phyloP scores from a whole-genome alignment of 23 tunicate species.

The Diplosoma virens region DNA sequence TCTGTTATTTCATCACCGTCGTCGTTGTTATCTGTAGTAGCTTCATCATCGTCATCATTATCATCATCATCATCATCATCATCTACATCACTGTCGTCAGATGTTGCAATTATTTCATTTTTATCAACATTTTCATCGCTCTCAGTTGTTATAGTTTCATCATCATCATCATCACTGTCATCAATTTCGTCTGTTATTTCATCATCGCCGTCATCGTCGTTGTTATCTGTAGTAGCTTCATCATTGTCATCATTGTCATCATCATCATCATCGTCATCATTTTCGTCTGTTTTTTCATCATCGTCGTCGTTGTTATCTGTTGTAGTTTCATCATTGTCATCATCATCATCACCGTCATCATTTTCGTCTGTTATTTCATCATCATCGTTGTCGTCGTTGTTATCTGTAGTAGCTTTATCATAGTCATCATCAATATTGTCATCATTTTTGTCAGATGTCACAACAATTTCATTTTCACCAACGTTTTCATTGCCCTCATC shows the following conservation, averaged over 20 bases:
- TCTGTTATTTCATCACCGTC: not conserved
- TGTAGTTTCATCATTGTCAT: not conserved
- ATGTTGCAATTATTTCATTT: not conserved
- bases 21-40: not conserved
- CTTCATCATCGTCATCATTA: not conserved
- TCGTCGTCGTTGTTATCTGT: not conserved
- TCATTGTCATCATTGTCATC: not conserved
- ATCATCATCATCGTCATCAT: not conserved
- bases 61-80: not conserved
- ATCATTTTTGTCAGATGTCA: not conserved
- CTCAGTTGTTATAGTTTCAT: not conserved
- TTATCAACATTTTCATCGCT: not conserved
- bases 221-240: not conserved
- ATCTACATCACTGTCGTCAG: not conserved
- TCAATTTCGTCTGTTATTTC: not conserved
- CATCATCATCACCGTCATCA: not conserved
- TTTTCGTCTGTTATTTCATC: not conserved
- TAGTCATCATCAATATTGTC: not conserved
- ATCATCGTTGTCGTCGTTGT: not conserved
- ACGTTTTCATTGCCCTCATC: too few relatives aligned
- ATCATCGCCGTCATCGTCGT: not conserved
- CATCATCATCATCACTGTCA: not conserved
- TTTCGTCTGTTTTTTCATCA: not conserved
- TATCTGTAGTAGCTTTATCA: not conserved
- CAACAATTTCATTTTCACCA: too few relatives aligned